These are phyloP conservation scores for Limanda limanda DNA, from an alignment of 2,113 vertebrate species.

Conservation along the genomic window DNA sequence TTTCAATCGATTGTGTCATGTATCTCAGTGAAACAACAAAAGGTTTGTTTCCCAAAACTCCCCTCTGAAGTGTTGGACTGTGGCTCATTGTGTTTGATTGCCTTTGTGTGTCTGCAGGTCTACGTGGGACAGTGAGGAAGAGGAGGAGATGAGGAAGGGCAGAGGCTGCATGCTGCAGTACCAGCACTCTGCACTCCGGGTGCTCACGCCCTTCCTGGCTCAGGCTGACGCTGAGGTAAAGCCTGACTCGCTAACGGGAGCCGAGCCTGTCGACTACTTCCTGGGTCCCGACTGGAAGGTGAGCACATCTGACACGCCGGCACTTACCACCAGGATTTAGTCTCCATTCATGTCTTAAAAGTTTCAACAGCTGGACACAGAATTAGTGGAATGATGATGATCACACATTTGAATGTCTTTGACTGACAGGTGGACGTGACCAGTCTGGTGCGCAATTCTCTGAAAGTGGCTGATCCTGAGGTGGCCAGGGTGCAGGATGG, in stretches of 20 bases:
- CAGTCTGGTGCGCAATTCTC: conserved; percentile 85
- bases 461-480: conserved; percentile 88
- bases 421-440: conserved; percentile 87
- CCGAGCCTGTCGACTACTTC: conserved; percentile 79
- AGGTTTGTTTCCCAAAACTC: too few species aligned
- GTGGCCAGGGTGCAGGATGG: conserved; percentile 86
- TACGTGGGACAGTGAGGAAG: conserved; percentile 90
- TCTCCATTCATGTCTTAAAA: not conserved
- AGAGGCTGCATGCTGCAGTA: conserved; percentile 93
- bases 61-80: not conserved
- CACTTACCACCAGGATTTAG: not conserved
- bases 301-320: conserved; percentile 10
- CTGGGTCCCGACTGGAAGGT: conserved; percentile 92
- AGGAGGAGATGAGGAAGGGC: conserved; percentile 88
- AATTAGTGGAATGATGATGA: not conserved
- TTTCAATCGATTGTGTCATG: not conserved
- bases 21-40: not conserved
- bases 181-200: conserved; percentile 89
- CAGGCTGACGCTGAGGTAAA: conserved; percentile 65
- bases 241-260: conserved; percentile 51
- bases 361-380: not conserved
- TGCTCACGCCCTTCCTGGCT: conserved; percentile 89
- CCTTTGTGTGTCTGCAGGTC: conserved; percentile 77
- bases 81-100: not conserved
- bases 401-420: conserved; percentile 6